Evolutionary conservation across 1,140 invertebrate species (phyloP).

Genomic region (Drosophila takahashii): DNA sequence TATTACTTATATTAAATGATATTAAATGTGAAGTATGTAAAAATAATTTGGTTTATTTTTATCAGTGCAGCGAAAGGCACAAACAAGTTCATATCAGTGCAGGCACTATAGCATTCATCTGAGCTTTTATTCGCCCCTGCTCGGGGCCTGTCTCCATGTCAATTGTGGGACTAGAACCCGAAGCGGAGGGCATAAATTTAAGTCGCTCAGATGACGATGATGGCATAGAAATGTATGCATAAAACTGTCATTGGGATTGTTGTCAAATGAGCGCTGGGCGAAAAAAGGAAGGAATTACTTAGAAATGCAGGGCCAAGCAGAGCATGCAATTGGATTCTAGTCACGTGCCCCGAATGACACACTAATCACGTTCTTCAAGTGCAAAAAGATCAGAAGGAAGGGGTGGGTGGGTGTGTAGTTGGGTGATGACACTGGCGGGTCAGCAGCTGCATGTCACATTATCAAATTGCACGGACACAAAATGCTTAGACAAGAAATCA

Average conservation of each 20-base stretch:
- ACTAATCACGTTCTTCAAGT: conserved; percentile 60
- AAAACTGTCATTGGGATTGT: conserved; percentile 61
- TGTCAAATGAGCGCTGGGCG: conserved; percentile 54
- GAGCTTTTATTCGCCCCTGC: not conserved
- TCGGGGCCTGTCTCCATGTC: not conserved
- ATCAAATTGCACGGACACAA: conserved; percentile 53
- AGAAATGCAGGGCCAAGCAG: conserved; percentile 15
- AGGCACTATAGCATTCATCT: conserved; percentile 19
- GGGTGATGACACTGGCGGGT: conserved; percentile 47
- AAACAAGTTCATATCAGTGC: conserved; percentile 11
- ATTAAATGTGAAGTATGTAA: not conserved
- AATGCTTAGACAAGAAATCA: conserved; percentile 60
- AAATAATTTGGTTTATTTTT: not conserved
- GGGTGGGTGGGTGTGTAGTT: not conserved
- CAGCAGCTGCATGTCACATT: conserved; percentile 66
- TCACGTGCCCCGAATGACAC: conserved; percentile 69
- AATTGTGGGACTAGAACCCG: conserved; percentile 11
- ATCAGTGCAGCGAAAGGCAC: not conserved
- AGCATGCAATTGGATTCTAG: conserved; percentile 61
- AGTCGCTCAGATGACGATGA: conserved; percentile 22
- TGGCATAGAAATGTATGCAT: conserved; percentile 43
- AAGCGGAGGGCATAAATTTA: conserved; percentile 29
- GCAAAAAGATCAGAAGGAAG: conserved; percentile 6
- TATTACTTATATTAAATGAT: too few species aligned
- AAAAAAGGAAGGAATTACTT: conserved; percentile 38